Evolutionary conservation across 2,113 vertebrate species (phyloP).

Genomic region (Phylloscopus trochiloides): DNA sequence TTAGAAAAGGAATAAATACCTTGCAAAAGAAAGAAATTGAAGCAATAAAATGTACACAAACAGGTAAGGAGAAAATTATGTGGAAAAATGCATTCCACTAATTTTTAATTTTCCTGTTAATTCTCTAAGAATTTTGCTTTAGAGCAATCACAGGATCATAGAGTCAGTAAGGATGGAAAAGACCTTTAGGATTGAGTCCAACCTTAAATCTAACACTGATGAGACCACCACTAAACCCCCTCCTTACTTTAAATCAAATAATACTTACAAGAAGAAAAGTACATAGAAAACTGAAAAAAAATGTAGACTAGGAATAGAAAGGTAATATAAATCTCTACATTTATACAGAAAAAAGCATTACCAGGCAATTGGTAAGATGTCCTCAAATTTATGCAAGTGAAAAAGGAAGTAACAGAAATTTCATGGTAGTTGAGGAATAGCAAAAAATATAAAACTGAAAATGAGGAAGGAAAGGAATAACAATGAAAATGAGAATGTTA

Average conservation of each 20-base stretch:
- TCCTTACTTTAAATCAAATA: not conserved
- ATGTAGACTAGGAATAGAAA: accelerated
- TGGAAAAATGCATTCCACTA: accelerated
- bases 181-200: accelerated
- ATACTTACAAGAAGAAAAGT: not conserved
- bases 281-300: accelerated
- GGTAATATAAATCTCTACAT: not conserved
- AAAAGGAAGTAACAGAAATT: not conserved
- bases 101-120: not conserved
- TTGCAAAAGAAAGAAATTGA: not conserved
- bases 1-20: not conserved
- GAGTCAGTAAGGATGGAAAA: not conserved
- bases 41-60: not conserved
- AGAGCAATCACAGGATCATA: not conserved
- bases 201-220: accelerated
- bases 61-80: not conserved
- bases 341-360: not conserved
- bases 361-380: not conserved
- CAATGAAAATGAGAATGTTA: accelerated
- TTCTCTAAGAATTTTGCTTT: not conserved
- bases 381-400: not conserved
- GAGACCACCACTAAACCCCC: accelerated
- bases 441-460: accelerated
- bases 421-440: accelerated
- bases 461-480: not conserved